phyloP scores from a whole-genome alignment of 2,888 invertebrate genomes.

The Sicus ferrugineus region DNA sequence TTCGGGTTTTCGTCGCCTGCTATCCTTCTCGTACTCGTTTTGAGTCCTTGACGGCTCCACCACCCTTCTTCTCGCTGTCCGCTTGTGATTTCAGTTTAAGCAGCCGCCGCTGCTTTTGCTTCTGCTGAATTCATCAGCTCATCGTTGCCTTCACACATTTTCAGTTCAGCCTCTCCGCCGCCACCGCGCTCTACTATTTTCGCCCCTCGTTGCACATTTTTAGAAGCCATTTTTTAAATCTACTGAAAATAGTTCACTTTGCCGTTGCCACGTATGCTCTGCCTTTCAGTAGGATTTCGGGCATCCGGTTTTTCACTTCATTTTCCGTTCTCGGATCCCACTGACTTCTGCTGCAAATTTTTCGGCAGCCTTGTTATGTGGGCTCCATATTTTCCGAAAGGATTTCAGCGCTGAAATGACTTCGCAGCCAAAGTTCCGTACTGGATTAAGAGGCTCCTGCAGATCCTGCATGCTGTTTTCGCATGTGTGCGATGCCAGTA shows the following conservation, averaged over 20 bases:
- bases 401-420: constrained; percentile 29
- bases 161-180: no score
- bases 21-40: background rate
- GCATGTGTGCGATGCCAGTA: no score
- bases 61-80: no score
- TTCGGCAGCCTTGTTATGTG: background rate
- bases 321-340: background rate
- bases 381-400: constrained; percentile 25
- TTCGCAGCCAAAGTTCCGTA: constrained; percentile 2
- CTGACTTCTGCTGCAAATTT: background rate
- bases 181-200: background rate
- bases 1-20: background rate
- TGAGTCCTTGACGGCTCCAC: no score
- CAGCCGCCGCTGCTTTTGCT: no score
- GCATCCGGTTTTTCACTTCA: background rate
- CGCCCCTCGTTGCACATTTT: background rate
- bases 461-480: no score
- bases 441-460: no score
- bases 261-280: background rate
- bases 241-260: background rate
- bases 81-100: no score
- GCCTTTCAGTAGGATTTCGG: no score
- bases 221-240: background rate
- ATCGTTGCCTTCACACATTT: no score
- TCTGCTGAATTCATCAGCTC: no score